A percentile compares a stretch with the other conserved stretches of the same genome.
Evolutionary conservation across 2,888 invertebrate genomes (phyloP).

Genomic region (Drosophila yooni): DNA sequence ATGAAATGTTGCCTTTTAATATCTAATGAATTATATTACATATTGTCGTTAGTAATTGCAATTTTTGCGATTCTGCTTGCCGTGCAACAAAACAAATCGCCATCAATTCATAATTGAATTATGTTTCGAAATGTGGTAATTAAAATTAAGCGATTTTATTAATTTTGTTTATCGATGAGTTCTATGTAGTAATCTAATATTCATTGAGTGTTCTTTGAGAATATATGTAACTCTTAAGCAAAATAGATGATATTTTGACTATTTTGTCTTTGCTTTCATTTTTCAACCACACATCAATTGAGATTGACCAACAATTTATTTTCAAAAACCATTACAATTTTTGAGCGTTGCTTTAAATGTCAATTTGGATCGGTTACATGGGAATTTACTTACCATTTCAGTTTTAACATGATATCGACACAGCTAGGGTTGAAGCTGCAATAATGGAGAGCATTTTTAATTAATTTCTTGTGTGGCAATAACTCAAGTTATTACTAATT

Average conservation of each 20-base stretch:
- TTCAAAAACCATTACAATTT: not conserved
- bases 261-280: not conserved
- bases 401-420: not conserved
- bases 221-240: not conserved
- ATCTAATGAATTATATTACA: not conserved
- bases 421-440: not conserved
- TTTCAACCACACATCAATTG: not conserved
- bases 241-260: not conserved
- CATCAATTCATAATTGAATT: not conserved
- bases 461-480: slow-evolving; percentile 6
- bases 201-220: not conserved
- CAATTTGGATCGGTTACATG: not conserved
- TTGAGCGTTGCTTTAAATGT: not conserved
- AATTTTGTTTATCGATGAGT: not conserved
- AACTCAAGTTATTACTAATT: slow-evolving; percentile 33
- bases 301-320: not conserved
- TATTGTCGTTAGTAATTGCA: not conserved
- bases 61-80: not conserved
- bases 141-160: not conserved
- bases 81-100: not conserved
- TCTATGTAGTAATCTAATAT: too few relatives aligned
- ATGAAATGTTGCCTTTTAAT: not conserved
- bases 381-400: not conserved
- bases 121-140: not conserved
- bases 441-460: not conserved